Conservation (phyloP, 2,797 vertebrate species). For the Falco berigora region DNA sequence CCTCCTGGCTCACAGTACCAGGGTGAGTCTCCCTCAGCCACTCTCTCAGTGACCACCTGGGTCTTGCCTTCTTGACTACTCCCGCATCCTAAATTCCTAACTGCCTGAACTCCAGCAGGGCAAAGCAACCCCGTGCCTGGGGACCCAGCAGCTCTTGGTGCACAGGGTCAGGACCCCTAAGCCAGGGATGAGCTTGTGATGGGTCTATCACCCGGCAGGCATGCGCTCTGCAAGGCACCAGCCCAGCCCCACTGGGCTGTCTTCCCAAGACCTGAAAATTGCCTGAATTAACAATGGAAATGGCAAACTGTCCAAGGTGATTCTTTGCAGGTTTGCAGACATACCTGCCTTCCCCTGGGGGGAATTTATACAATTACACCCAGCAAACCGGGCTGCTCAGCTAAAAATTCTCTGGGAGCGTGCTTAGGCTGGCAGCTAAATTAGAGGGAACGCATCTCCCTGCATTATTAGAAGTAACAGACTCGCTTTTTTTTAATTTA, state of each 20-base stretch:
- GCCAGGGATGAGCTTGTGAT: too few species aligned
- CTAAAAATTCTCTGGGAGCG: not conserved
- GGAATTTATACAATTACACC: not conserved
- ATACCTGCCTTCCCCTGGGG: not conserved
- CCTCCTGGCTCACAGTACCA: not conserved
- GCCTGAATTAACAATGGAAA: not conserved
- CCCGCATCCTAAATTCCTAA: not conserved
- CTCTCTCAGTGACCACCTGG: not conserved
- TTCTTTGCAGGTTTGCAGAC: slow-evolving; percentile 1
- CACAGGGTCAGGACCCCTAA: not conserved
- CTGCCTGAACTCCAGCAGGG: not conserved
- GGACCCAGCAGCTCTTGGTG: not conserved
- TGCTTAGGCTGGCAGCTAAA: slow-evolving; percentile 20
- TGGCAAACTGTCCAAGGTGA: not conserved
- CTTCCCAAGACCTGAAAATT: not conserved
- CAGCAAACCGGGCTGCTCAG: not conserved
- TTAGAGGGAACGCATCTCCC: not conserved
- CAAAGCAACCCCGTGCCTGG: not conserved
- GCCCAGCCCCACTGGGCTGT: not conserved
- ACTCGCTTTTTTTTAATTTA: not conserved
- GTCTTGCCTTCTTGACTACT: not conserved
- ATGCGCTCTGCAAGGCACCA: not conserved
- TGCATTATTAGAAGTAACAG: slow-evolving; percentile 1
- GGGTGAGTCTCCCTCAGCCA: not conserved
- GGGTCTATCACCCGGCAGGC: not conserved